Evolutionary conservation across 2,113 vertebrate genomes (phyloP).

Genomic region (Semicossyphus pulcher): DNA sequence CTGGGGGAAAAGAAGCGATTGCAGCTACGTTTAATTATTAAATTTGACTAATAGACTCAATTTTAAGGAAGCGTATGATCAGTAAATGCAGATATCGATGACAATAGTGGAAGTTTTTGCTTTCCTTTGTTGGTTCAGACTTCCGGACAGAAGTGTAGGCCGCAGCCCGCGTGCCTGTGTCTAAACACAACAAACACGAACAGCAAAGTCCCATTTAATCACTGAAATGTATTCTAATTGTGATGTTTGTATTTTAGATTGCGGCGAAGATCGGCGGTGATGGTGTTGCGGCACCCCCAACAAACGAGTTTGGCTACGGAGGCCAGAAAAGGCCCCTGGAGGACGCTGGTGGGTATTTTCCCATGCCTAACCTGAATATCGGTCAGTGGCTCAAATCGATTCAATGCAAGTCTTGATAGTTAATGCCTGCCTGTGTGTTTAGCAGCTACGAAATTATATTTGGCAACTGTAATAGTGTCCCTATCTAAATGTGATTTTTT

Average conservation of each 20-base stretch:
- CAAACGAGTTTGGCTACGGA: slow-evolving; percentile 94
- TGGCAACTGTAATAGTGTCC: too few species aligned
- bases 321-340: slow-evolving; percentile 99
- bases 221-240: neutral
- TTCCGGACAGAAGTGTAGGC: slow-evolving; percentile 62
- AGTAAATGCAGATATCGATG: neutral
- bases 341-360: slow-evolving; percentile 94
- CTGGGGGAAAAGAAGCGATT: neutral
- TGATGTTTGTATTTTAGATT: slow-evolving; percentile 83
- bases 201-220: fast-evolving
- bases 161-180: slow-evolving; percentile 16
- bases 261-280: slow-evolving; percentile 99
- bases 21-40: fast-evolving
- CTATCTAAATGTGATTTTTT: too few species aligned
- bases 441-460: slow-evolving; percentile 21
- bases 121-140: slow-evolving; percentile 65
- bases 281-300: slow-evolving; percentile 87
- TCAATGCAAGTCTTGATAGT: slow-evolving; percentile 66
- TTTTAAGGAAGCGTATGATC: fast-evolving
- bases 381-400: slow-evolving; percentile 77
- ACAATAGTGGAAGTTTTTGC: neutral
- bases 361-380: slow-evolving; percentile 83
- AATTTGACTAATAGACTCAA: fast-evolving
- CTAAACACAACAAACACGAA: fast-evolving
- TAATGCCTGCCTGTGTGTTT: slow-evolving; percentile 65